phyloP scores from a whole-genome alignment of 2,113 vertebrate species.

The Oryzias javanicus region DNA sequence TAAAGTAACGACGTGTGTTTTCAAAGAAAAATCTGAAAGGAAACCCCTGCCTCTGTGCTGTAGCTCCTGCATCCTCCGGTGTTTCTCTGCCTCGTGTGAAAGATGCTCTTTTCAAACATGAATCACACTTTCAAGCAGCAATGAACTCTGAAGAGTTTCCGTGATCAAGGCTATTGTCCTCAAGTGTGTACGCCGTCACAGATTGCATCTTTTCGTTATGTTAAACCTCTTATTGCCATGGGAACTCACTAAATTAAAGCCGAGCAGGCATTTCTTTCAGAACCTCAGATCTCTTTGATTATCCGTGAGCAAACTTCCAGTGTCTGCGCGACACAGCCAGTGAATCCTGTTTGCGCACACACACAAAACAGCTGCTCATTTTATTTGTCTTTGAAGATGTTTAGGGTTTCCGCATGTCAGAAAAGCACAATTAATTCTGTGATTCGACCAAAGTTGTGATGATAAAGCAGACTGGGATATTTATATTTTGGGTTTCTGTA shows the following conservation, averaged over 20 bases:
- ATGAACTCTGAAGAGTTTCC: constrained; percentile 60
- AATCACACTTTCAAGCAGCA: constrained; percentile 53
- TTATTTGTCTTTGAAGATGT: constrained; percentile 32
- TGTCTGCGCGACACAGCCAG: constrained; percentile 31
- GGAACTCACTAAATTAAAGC: constrained; percentile 57
- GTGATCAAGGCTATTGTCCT: constrained; percentile 70
- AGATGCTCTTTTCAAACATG: constrained; percentile 56
- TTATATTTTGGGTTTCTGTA: neutral
- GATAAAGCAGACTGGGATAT: neutral
- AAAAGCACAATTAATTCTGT: constrained; percentile 4
- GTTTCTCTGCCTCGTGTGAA: constrained; percentile 43
- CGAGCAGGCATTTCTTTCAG: constrained; percentile 51
- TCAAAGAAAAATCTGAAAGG: constrained; percentile 40
- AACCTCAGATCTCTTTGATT: constrained; percentile 45
- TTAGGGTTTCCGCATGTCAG: constrained; percentile 22
- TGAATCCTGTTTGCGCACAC: constrained; percentile 23
- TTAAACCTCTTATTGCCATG: constrained; percentile 45
- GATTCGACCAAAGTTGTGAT: constrained; percentile 9
- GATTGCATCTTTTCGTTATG: constrained; percentile 37
- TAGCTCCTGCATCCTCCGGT: constrained; percentile 34
- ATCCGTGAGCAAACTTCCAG: constrained; percentile 42
- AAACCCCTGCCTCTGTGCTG: constrained; percentile 50
- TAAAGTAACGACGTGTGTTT: constrained; percentile 44
- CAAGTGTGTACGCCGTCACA: constrained; percentile 46
- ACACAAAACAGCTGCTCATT: constrained; percentile 16